Percentiles rank a stretch among this genome's conserved stretches.
Conservation (phyloP, 2,113 vertebrate species). For the Vimba vimba region DNA sequence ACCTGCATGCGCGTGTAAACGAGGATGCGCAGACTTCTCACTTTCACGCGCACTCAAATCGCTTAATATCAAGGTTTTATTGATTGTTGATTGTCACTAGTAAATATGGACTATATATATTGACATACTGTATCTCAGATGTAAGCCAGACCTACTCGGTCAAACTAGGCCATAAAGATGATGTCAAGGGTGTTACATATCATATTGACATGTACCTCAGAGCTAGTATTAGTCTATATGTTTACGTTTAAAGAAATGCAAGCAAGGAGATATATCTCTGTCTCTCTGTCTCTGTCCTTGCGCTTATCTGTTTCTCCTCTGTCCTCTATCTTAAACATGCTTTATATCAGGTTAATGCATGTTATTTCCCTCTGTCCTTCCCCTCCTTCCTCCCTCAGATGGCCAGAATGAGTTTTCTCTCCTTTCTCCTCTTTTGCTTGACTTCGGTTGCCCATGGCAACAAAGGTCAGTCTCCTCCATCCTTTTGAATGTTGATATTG, state of each 20-base stretch:
- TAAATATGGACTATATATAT: not conserved
- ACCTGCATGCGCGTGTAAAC: conserved; percentile 35
- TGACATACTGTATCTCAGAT: not conserved
- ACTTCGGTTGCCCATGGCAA: conserved; percentile 81
- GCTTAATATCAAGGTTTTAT: not conserved
- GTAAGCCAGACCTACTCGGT: not conserved
- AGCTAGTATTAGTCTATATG: not conserved
- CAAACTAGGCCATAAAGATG: conserved; percentile 4
- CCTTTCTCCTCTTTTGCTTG: conserved; percentile 81
- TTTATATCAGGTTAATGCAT: conserved; percentile 75
- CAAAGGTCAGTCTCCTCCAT: conserved; percentile 81
- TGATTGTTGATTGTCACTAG: not conserved
- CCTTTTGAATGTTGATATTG: conserved; percentile 65
- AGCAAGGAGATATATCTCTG: conserved; percentile 34
- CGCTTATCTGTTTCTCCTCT: conserved; percentile 46
- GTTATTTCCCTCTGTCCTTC: conserved; percentile 61
- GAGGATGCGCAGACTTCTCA: conserved; percentile 34
- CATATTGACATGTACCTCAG: not conserved
- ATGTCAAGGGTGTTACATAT: not conserved
- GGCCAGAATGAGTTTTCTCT: conserved; percentile 81
- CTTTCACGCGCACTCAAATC: conserved; percentile 15
- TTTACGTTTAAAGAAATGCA: not conserved
- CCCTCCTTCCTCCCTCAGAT: conserved; percentile 75
- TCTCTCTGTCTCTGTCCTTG: conserved; percentile 47
- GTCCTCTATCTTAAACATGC: conserved; percentile 57